These are phyloP conservation scores for Acanthacorydalis orientalis DNA, from an alignment of 2,888 invertebrate genomes.

Conservation along the genomic window DNA sequence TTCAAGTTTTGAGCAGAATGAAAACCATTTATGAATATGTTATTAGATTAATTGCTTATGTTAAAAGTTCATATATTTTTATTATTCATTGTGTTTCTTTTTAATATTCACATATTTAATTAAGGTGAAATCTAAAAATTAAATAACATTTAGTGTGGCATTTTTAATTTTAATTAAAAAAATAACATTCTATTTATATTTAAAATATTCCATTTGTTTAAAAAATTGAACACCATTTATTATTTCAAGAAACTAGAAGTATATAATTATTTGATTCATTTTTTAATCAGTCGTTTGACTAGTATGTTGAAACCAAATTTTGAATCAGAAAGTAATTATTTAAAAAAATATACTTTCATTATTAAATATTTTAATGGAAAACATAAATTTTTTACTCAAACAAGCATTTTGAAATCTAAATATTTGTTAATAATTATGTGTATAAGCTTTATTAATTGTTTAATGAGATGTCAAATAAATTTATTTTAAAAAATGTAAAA, in stretches of 20 bases:
- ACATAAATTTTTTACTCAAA: background rate
- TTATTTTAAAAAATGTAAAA: slow-evolving; percentile 4
- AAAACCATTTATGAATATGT: too few relatives aligned
- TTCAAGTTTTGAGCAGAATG: too few relatives aligned
- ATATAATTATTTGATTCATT: too few relatives aligned
- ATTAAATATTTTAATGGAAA: background rate
- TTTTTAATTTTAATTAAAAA: background rate
- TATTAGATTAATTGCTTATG: too few relatives aligned
- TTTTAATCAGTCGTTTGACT: too few relatives aligned
- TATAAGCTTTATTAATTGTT: slow-evolving; percentile 6
- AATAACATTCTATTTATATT: background rate
- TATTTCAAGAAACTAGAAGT: background rate
- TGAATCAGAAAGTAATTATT: background rate
- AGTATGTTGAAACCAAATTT: too few relatives aligned
- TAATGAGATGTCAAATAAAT: slow-evolving; percentile 6
- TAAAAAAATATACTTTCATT: background rate
- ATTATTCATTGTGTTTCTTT: too few relatives aligned
- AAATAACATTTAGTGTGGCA: too few relatives aligned
- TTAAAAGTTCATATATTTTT: too few relatives aligned
- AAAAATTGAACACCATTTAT: background rate
- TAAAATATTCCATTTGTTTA: background rate
- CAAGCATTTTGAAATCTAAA: background rate
- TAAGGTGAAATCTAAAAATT: too few relatives aligned
- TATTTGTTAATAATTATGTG: slow-evolving; percentile 6
- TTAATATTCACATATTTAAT: too few relatives aligned